These are phyloP conservation scores for Dicranocentrus wangi DNA, from an alignment of 2,888 invertebrate genomes.

Conservation along the genomic window DNA sequence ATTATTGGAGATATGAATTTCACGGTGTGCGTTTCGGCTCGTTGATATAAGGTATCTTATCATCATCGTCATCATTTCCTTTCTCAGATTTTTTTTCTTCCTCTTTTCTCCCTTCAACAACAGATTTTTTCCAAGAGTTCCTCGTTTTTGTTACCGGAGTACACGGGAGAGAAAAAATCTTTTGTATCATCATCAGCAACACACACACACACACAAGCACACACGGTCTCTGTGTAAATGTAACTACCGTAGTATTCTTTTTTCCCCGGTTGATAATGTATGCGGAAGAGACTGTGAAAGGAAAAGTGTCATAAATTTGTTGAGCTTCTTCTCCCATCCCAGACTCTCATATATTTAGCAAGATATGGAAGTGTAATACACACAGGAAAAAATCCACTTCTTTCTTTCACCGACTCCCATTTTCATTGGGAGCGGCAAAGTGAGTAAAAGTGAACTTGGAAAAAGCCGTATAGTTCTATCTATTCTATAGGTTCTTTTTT, in stretches of 20 bases:
- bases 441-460: conserved; percentile 1
- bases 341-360: not conserved
- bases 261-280: conserved; percentile 70
- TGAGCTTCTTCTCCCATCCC: conserved; percentile 48
- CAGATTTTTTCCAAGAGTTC: conserved; percentile 20
- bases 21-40: conserved; percentile 38
- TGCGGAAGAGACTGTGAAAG: conserved; percentile 72
- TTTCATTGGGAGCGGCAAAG: conserved; percentile 33
- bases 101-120: conserved; percentile 7
- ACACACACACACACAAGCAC: not conserved
- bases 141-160: conserved; percentile 9
- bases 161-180: conserved; percentile 42
- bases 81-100: conserved; percentile 1
- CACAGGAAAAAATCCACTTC: conserved; percentile 37
- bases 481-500: conserved; percentile 7
- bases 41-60: conserved; percentile 46
- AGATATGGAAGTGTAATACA: conserved; percentile 14
- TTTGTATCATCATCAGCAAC: conserved; percentile 9
- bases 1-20: conserved; percentile 47
- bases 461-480: not conserved
- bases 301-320: conserved; percentile 73
- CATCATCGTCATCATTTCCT: conserved; percentile 23
- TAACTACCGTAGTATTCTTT: conserved; percentile 14
- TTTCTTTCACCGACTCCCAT: conserved; percentile 31
- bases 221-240: conserved; percentile 6